Evolutionary conservation across 1,140 invertebrate genomes (phyloP).

Genomic region (Apis laboriosa): DNA sequence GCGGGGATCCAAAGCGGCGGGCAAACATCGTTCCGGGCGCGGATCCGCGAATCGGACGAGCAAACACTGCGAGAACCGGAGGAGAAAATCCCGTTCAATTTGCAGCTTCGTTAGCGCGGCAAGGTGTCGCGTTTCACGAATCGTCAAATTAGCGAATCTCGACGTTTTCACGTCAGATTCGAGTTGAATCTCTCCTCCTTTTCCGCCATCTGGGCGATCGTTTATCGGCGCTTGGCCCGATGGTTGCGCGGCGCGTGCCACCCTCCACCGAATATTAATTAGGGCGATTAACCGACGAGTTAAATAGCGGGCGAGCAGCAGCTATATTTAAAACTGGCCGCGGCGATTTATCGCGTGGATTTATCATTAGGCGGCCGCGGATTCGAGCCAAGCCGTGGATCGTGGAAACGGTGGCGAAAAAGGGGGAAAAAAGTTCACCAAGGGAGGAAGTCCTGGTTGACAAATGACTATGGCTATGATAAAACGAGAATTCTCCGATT

Average conservation of each 20-base stretch:
- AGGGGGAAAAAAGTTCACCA: neutral
- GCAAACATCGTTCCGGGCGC: slow-evolving; percentile 15
- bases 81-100: slow-evolving; percentile 37
- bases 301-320: slow-evolving; percentile 66
- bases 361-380: slow-evolving; percentile 59
- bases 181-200: too few relatives aligned
- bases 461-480: neutral
- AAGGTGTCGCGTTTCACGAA: slow-evolving; percentile 29
- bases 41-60: neutral
- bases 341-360: slow-evolving; percentile 71
- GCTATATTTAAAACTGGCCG: slow-evolving; percentile 64
- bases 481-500: neutral
- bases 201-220: slow-evolving; percentile 37
- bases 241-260: neutral
- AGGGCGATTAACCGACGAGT: slow-evolving; percentile 74
- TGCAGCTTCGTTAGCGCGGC: slow-evolving; percentile 53
- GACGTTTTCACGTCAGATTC: slow-evolving; percentile 14
- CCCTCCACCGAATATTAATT: slow-evolving; percentile 73
- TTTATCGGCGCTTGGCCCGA: slow-evolving; percentile 65
- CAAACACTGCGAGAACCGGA: neutral
- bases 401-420: slow-evolving; percentile 31
- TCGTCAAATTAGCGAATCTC: slow-evolving; percentile 47
- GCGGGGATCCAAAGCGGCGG: slow-evolving; percentile 13
- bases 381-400: slow-evolving; percentile 23
- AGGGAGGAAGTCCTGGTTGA: neutral